Evolutionary conservation across 92 coral and sea anemone species (phyloP).

Genomic region (Umimayanthus chanpuru): DNA sequence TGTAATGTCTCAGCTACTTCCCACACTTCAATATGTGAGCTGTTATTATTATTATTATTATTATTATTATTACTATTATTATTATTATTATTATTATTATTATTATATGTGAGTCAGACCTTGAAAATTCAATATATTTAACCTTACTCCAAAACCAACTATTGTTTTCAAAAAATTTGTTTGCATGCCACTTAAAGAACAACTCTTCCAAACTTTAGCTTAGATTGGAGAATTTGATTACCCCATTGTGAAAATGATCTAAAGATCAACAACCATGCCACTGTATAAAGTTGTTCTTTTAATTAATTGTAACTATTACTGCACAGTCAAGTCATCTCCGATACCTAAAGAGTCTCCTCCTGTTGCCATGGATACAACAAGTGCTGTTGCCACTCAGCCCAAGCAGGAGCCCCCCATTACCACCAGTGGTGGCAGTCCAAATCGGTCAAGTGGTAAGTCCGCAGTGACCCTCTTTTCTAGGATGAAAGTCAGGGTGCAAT

Average conservation of each 20-base stretch:
- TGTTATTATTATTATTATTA: too few relatives aligned
- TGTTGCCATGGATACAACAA: background rate
- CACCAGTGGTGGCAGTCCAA: background rate
- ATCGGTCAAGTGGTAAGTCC: background rate
- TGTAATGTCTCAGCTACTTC: too few relatives aligned
- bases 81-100: too few relatives aligned
- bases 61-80: too few relatives aligned
- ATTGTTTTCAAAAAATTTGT: too few relatives aligned
- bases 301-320: background rate
- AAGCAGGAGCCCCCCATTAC: slow-evolving; percentile 10
- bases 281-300: background rate
- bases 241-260: background rate
- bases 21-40: too few relatives aligned
- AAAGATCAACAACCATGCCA: background rate
- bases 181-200: too few relatives aligned
- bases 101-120: too few relatives aligned
- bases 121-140: too few relatives aligned
- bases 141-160: too few relatives aligned
- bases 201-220: too few relatives aligned
- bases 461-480: background rate
- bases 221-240: background rate
- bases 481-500: background rate
- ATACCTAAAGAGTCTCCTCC: slow-evolving; percentile 32
- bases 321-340: slow-evolving; percentile 41
- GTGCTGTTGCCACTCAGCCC: background rate